phyloP scores from a whole-genome alignment of 2,888 invertebrate genomes.

The Eugnorisma glareosa region DNA sequence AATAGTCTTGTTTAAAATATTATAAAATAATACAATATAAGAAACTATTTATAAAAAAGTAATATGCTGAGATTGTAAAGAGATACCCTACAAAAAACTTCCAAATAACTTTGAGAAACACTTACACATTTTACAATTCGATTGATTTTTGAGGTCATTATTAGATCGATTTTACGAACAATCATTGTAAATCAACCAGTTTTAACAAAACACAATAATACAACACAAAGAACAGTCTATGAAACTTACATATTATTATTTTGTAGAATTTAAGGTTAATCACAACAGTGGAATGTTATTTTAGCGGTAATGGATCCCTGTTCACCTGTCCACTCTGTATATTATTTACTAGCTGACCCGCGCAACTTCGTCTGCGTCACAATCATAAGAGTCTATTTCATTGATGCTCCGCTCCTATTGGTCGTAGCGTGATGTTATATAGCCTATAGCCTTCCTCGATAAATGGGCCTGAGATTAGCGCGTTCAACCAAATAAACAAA shows the following conservation, averaged over 20 bases:
- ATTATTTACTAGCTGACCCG: too few relatives aligned
- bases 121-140: not conserved
- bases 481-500: too few relatives aligned
- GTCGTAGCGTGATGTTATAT: too few relatives aligned
- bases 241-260: constrained; percentile 22
- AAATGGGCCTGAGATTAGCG: too few relatives aligned
- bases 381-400: too few relatives aligned
- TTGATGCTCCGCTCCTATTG: too few relatives aligned
- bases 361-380: too few relatives aligned
- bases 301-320: too few relatives aligned
- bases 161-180: constrained; percentile 8
- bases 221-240: constrained; percentile 5
- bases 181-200: not conserved
- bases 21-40: not conserved
- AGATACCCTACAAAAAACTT: not conserved
- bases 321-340: too few relatives aligned
- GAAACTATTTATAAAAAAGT: constrained; percentile 3
- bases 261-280: constrained; percentile 8
- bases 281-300: constrained; percentile 48
- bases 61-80: constrained; percentile 4
- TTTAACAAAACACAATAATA: not conserved
- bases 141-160: not conserved
- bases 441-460: too few relatives aligned
- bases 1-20: not conserved
- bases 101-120: not conserved